A percentile compares a stretch with the other conserved stretches of the same genome.
phyloP scores from a whole-genome alignment of 2,888 invertebrate genomes.

The Epicampocera succincta region DNA sequence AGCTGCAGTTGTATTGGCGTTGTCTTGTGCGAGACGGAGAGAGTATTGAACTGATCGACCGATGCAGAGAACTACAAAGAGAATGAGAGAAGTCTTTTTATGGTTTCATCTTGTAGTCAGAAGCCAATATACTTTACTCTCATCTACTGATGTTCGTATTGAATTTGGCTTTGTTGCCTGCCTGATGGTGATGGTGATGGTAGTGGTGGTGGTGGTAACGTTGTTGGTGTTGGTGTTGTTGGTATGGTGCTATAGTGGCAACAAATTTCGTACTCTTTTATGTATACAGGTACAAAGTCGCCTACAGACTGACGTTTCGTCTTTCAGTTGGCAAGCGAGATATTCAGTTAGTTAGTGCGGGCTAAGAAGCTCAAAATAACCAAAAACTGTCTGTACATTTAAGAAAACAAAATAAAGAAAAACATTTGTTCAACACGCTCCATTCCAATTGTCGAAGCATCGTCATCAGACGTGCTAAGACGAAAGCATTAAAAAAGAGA shows the following conservation, averaged over 20 bases:
- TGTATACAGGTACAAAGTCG: constrained; percentile 54
- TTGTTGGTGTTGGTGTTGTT: constrained; percentile 15
- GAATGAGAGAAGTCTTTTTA: constrained; percentile 61
- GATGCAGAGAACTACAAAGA: background rate
- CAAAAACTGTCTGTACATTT: constrained; percentile 54
- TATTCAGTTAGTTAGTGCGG: constrained; percentile 50
- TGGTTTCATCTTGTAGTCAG: constrained; percentile 66
- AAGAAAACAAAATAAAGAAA: constrained; percentile 36
- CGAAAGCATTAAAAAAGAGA: constrained; percentile 34
- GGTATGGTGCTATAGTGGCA: constrained; percentile 16
- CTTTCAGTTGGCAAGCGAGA: constrained; percentile 20
- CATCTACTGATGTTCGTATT: constrained; percentile 23
- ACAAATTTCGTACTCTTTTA: constrained; percentile 20
- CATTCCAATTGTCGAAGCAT: constrained; percentile 34
- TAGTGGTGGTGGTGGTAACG: constrained; percentile 8
- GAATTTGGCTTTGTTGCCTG: constrained; percentile 39
- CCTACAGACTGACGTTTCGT: constrained; percentile 43
- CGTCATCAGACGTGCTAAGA: constrained; percentile 30
- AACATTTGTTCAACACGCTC: constrained; percentile 54
- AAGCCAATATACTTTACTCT: constrained; percentile 24
- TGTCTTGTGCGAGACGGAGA: constrained; percentile 4
- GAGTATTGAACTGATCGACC: constrained; percentile 17
- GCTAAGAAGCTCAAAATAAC: constrained; percentile 44
- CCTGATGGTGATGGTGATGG: constrained; percentile 18
- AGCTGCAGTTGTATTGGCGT: constrained; percentile 5